Conservation (phyloP, 2,797 vertebrate species). For the Falco columbarius region DNA sequence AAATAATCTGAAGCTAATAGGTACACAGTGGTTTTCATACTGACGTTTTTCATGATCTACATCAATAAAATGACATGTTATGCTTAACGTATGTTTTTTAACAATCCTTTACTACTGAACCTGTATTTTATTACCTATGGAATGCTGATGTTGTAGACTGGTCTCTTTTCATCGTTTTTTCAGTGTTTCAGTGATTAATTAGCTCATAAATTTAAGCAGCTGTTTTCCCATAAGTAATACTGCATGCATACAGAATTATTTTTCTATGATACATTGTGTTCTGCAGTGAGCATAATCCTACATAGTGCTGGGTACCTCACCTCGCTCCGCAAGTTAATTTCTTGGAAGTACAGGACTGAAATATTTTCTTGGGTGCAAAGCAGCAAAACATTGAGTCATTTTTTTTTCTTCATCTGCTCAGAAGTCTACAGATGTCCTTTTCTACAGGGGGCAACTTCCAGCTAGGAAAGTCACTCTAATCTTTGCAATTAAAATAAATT, state of each 20-base stretch:
- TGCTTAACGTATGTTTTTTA: not conserved
- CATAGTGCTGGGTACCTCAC: not conserved
- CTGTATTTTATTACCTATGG: not conserved
- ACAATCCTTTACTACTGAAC: not conserved
- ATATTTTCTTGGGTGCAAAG: not conserved
- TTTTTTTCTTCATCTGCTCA: not conserved
- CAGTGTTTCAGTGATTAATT: slow-evolving; percentile 6
- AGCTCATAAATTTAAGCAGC: not conserved
- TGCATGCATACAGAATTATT: not conserved
- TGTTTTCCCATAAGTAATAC: not conserved
- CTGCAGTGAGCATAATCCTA: not conserved
- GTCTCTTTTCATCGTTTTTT: not conserved
- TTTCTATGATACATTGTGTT: not conserved
- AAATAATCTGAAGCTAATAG: not conserved
- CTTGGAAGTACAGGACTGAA: not conserved
- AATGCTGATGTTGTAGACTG: not conserved
- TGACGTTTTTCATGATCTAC: not conserved
- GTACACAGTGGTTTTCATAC: not conserved
- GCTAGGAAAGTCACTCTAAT: not conserved
- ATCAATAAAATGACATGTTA: not conserved
- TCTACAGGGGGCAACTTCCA: not conserved
- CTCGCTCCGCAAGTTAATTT: not conserved
- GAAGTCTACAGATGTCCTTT: not conserved
- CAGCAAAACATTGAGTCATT: not conserved
- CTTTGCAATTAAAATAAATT: slow-evolving; percentile 2